Conservation (phyloP, 2,888 invertebrate species). For the Sminthurides aquaticus region DNA sequence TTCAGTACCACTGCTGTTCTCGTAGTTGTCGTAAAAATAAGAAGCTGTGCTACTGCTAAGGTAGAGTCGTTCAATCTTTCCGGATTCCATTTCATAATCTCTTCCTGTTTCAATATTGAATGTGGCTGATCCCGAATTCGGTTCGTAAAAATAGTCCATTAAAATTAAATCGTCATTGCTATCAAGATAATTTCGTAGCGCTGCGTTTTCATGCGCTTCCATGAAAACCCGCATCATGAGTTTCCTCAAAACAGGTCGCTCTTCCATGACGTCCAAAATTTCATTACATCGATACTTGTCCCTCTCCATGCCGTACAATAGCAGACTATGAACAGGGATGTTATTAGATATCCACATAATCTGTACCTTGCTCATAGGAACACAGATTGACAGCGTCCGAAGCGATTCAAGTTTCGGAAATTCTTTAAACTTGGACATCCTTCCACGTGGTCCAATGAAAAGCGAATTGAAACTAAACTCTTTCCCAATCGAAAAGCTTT, state of each 20-base stretch:
- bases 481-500: conserved; percentile 10
- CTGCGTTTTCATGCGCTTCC: background rate
- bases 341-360: conserved; percentile 11
- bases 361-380: conserved; percentile 8
- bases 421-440: conserved; percentile 1
- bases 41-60: background rate
- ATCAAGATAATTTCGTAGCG: background rate
- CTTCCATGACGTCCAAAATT: conserved; percentile 3
- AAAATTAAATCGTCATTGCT: background rate
- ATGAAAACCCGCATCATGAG: conserved; percentile 21
- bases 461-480: conserved; percentile 20
- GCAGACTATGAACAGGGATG: conserved; percentile 6
- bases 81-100: background rate
- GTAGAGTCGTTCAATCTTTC: background rate
- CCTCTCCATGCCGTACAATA: conserved; percentile 13
- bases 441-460: conserved; percentile 14
- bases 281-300: conserved; percentile 9
- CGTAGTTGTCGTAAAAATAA: too few relatives aligned
- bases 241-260: background rate
- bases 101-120: conserved; percentile 4
- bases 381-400: conserved; percentile 10
- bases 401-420: background rate
- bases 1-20: too few relatives aligned
- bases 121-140: conserved; percentile 10
- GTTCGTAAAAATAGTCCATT: conserved; percentile 9